A percentile compares a stretch with the other conserved stretches of the same genome.
Evolutionary conservation across 2,797 vertebrate genomes (phyloP).

Genomic region (Podarcis siculus): DNA sequence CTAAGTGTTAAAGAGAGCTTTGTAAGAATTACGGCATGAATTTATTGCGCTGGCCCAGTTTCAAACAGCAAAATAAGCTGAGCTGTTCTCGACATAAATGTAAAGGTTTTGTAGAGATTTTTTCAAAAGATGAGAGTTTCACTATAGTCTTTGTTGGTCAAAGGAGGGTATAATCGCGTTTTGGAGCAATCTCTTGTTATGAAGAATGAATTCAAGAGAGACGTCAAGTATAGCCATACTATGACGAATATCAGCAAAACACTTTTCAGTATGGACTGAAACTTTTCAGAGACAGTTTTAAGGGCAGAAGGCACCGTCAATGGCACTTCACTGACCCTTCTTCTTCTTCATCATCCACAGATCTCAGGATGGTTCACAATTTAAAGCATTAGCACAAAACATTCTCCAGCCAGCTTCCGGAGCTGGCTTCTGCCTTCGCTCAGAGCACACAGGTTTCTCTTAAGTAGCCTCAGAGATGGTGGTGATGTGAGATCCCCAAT

Average conservation of each 20-base stretch:
- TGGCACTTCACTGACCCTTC: neutral
- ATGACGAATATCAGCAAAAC: neutral
- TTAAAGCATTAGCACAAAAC: too few species aligned
- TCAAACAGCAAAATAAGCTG: conserved; percentile 44
- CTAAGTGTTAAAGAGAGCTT: conserved; percentile 32
- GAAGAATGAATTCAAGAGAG: conserved; percentile 18
- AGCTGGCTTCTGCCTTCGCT: too few species aligned
- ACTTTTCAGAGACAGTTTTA: neutral
- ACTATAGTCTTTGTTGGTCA: conserved; percentile 18
- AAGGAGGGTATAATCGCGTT: neutral
- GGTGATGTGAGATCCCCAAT: too few species aligned
- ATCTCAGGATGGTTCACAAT: too few species aligned
- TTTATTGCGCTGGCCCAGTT: conserved; percentile 35
- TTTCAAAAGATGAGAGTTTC: neutral
- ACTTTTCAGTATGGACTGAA: too few species aligned
- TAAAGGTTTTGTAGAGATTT: neutral
- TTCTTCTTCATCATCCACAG: too few species aligned
- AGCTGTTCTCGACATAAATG: conserved; percentile 23
- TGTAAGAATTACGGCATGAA: conserved; percentile 4
- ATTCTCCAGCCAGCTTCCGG: too few species aligned
- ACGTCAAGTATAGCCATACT: neutral
- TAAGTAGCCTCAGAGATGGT: too few species aligned
- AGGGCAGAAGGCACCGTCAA: neutral
- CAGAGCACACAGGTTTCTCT: too few species aligned
- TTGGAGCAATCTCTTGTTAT: neutral